Percentiles rank a stretch among this genome's conserved stretches.
Conservation (phyloP, 2,113 vertebrate species). For the Sylvietta virens region DNA sequence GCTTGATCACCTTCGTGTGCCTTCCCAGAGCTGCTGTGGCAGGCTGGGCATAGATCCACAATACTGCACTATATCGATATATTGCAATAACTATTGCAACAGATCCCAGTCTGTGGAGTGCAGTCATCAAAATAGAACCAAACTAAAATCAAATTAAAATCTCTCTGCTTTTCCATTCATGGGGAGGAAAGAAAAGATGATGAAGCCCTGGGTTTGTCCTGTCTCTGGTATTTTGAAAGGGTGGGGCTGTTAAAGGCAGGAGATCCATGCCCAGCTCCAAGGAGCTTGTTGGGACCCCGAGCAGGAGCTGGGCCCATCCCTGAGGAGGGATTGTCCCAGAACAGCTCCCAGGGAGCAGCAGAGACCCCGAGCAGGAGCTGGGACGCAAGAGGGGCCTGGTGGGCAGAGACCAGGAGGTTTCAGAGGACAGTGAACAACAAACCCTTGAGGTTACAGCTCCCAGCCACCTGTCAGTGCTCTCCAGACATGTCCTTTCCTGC, state of each 20-base stretch:
- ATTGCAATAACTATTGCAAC: neutral
- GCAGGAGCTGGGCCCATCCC: neutral
- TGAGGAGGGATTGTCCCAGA: no score
- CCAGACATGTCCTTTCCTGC: neutral
- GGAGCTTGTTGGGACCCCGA: fast-evolving
- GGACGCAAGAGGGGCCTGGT: neutral
- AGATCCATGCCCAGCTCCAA: neutral
- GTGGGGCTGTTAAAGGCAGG: neutral
- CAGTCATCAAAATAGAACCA: neutral
- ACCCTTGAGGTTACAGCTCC: neutral
- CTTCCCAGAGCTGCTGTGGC: neutral
- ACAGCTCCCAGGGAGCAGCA: no score
- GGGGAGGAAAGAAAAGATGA: neutral
- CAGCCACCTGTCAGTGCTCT: neutral
- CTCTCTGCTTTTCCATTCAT: neutral
- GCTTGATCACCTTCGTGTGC: neutral
- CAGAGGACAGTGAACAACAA: neutral
- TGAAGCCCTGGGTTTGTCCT: neutral
- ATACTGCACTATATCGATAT: neutral
- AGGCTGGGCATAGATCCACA: neutral
- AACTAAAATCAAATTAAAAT: neutral
- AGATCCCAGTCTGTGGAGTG: neutral
- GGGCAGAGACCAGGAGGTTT: neutral
- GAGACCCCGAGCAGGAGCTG: neutral
- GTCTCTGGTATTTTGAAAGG: neutral